Base-by-base conservation (phyloP, 2,888 invertebrate genomes). In the Cremastobaeus sp. region DNA sequence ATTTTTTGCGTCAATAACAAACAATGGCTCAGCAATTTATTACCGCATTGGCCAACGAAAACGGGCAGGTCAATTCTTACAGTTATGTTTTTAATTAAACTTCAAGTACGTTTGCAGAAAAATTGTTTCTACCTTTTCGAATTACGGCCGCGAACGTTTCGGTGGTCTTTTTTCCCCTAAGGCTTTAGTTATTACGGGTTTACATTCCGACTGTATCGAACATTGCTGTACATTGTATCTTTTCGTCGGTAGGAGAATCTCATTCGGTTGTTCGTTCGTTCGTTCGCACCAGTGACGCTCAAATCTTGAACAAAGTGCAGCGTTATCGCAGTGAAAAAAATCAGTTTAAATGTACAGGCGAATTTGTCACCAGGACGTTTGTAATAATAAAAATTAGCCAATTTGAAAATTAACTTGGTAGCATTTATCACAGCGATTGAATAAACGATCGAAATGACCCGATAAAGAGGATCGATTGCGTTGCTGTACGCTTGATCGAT, bases 211-310 rank as follows among this genome's bases (percentile, higher is more conserved):
- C 17, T n/a, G 12, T 37, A 52, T 52, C 30, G 41, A 41, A 35
- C 35, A n/a, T 14, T n/a, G 20, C 60, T 55, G 32, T 50, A 73
- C 55, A 66, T 57, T 48, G 59, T 76, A 72, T 76, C 72, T 68
- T 77, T 79, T 76, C 76, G 79, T 75, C 78, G 71, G 76, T 78
- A 50, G 54, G 77, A 78, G 81, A 81, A 83, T 84, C 81, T 82
- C 79, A 79, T 78, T 52, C 43, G 62, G 21, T 34, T 35, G 64
- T 62, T 50, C 62, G 52, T 64, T 64, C 43, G 45, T n/a, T n/a
- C n/a, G n/a, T 45, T 77, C 78, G 73, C 73, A 68, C 60, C 82
- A 81, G 79, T 55, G 82, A 78, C 79, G 80, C 82, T 83, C 83
- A 80, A 78, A 35, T 77, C 72, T 72, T 64, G 52, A 62, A 65